Evolutionary conservation across 2,888 invertebrate species (phyloP).

Genomic region (Zele albiditarsus): DNA sequence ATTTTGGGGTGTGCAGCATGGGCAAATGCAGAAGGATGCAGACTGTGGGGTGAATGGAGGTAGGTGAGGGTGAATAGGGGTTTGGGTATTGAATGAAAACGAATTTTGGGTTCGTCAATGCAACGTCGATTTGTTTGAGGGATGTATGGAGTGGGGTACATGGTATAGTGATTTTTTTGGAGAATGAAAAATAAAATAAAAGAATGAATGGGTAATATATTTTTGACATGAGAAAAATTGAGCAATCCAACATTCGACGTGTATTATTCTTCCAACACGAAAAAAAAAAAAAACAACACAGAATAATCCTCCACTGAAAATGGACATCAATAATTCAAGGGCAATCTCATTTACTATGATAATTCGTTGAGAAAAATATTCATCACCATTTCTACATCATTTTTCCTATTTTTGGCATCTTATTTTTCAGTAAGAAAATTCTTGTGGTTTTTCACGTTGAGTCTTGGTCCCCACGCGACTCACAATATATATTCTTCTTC

Average conservation of each 20-base stretch:
- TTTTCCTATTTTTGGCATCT: conserved; percentile 46
- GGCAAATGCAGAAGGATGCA: conserved; percentile 55
- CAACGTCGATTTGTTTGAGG: background rate
- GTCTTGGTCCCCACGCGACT: conserved; percentile 51
- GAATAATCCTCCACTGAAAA: conserved; percentile 34
- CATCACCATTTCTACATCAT: conserved; percentile 61
- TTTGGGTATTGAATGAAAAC: background rate
- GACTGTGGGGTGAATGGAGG: conserved; percentile 52
- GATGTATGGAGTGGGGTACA: no score
- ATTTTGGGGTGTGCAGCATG: conserved; percentile 62
- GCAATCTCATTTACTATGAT: conserved; percentile 70
- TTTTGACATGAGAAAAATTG: conserved; percentile 58
- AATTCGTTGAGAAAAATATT: conserved; percentile 69
- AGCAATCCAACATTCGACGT: conserved; percentile 51
- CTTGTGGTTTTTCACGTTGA: conserved; percentile 29
- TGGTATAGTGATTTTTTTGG: background rate
- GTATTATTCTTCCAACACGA: conserved; percentile 46
- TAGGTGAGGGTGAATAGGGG: conserved; percentile 36
- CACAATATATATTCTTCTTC: conserved; percentile 28
- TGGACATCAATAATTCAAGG: conserved; percentile 65
- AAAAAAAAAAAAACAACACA: background rate
- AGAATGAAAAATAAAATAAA: background rate
- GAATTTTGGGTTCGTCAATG: background rate
- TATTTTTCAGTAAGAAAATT: conserved; percentile 46
- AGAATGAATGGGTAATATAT: background rate